phyloP scores from a whole-genome alignment of 1,140 invertebrate genomes.

The Babylonia areolata region DNA sequence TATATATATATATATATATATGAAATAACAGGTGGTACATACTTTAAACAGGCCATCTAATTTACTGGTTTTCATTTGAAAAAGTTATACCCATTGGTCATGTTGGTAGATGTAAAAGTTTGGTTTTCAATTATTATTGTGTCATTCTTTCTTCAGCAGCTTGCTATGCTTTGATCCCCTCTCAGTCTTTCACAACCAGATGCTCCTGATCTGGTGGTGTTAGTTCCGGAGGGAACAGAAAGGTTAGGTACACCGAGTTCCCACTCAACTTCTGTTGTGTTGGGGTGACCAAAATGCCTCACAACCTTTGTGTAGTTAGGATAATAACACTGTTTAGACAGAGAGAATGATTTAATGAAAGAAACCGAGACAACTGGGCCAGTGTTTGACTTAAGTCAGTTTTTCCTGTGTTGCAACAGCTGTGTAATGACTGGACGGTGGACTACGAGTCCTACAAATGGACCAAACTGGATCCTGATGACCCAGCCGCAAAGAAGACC shows the following conservation, averaged over 20 bases:
- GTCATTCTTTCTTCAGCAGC: not conserved
- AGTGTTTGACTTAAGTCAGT: not conserved
- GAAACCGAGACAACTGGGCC: too few relatives aligned
- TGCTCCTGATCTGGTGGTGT: conserved; percentile 8
- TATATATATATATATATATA: too few relatives aligned
- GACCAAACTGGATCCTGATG: conserved; percentile 93
- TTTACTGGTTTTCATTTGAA: too few relatives aligned
- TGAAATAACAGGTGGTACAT: too few relatives aligned
- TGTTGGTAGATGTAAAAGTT: too few relatives aligned
- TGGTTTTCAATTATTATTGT: too few relatives aligned
- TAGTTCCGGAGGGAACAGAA: conserved; percentile 31
- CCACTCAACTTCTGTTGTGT: conserved; percentile 2
- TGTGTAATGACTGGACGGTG: conserved; percentile 94
- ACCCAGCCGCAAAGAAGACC: conserved; percentile 90
- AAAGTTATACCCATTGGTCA: too few relatives aligned
- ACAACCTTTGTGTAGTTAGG: not conserved
- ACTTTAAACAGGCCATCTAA: too few relatives aligned
- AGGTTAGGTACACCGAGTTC: conserved; percentile 33
- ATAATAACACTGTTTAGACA: too few relatives aligned
- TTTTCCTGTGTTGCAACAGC: conserved; percentile 78
- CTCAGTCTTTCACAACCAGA: conserved; percentile 24
- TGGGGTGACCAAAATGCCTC: conserved; percentile 29
- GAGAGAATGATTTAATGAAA: too few relatives aligned
- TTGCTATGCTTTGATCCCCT: not conserved
- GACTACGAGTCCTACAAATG: conserved; percentile 98